Percentiles rank a stretch among this genome's conserved stretches.
phyloP scores from a whole-genome alignment of 1,140 invertebrate genomes.

The Rhopalosiphum padi region DNA sequence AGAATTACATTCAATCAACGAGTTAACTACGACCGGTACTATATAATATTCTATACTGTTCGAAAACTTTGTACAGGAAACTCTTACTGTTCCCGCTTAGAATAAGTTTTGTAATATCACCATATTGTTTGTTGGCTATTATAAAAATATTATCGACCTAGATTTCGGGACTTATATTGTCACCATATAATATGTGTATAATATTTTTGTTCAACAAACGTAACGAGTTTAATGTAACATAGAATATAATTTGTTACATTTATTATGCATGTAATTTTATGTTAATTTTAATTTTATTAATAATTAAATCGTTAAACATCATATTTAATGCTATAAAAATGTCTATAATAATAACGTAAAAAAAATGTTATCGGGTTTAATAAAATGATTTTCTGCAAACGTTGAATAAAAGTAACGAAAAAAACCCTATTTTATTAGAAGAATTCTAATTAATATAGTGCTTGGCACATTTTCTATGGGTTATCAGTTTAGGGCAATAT shows the following conservation, averaged over 20 bases:
- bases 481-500: not conserved
- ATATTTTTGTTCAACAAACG: not conserved
- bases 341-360: not conserved
- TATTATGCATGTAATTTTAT: not conserved
- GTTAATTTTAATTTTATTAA: not conserved
- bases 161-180: not conserved
- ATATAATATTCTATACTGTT: not conserved
- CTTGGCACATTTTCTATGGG: not conserved
- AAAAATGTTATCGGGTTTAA: not conserved
- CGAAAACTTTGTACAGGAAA: not conserved
- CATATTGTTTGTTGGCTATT: not conserved
- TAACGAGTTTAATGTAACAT: not conserved
- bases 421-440: not conserved
- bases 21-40: not conserved
- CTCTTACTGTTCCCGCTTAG: rapidly evolving
- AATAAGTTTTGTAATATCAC: no score
- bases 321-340: not conserved
- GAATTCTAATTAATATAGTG: not conserved
- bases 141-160: not conserved
- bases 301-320: not conserved
- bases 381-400: no score
- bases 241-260: not conserved
- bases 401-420: not conserved
- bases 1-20: not conserved
- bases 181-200: not conserved